Evolutionary conservation across 2,797 vertebrate genomes (phyloP).

Genomic region (Scomberomorus guttatus): DNA sequence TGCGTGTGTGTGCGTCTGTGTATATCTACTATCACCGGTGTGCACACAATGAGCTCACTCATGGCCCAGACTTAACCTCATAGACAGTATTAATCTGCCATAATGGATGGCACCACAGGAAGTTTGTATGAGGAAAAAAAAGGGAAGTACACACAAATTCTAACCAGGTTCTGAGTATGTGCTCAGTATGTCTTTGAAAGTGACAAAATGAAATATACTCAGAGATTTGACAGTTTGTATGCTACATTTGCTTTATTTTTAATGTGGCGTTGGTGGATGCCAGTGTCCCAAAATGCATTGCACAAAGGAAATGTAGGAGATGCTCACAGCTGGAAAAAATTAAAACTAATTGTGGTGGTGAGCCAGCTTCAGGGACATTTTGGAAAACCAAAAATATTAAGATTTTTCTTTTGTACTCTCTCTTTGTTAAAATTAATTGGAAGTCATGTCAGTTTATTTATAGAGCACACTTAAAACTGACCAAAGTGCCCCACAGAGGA

Average conservation of each 20-base stretch:
- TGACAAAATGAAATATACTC: neutral
- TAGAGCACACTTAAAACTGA: neutral
- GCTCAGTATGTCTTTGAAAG: rapidly evolving
- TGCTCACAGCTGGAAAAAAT: slow-evolving; percentile 22
- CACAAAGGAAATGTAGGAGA: neutral
- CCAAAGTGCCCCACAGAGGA: neutral
- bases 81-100: slow-evolving; percentile 27
- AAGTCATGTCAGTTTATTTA: slow-evolving; percentile 7
- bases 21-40: slow-evolving; percentile 27
- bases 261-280: neutral
- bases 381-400: neutral
- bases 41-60: slow-evolving; percentile 52
- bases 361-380: slow-evolving; percentile 19
- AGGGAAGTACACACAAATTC: neutral
- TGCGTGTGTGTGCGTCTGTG: slow-evolving; percentile 30
- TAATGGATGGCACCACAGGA: neutral
- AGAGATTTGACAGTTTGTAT: neutral
- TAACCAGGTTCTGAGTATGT: neutral
- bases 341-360: slow-evolving; percentile 4
- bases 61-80: slow-evolving; percentile 61
- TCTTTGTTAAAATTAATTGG: neutral
- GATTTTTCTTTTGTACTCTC: neutral
- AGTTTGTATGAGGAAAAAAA: slow-evolving; percentile 9
- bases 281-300: neutral
- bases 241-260: neutral